Base-by-base conservation (phyloP, 2,888 invertebrate genomes). In the Pyrochroa serraticornis region DNA sequence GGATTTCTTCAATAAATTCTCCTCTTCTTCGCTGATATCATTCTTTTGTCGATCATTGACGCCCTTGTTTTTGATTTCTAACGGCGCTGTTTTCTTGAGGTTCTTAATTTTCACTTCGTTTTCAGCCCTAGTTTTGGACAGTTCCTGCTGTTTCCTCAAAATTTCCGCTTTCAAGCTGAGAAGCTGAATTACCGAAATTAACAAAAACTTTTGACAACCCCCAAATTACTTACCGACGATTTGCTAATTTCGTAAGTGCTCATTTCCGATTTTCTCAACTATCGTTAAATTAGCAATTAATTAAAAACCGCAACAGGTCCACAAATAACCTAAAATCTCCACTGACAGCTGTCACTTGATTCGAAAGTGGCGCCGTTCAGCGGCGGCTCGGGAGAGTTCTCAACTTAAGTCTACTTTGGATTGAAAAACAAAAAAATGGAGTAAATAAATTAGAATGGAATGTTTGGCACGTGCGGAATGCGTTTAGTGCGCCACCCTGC, bases 111-210 rank as follows among this genome's bases (percentile, higher is more conserved):
- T 77, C 7, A 79, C 80, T 39, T 83, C 83, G 65, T 84, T 75
- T 68, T 84, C 85, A 51, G 82, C 79, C 71, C 87, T 91, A 5
- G 86, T 86, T 72, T 87, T 85, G 54, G 83, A 81, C 1, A 92
- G 87, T 79, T 95, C 94, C 69, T 91, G 88, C 79, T 94, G 91
- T 78, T 96, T 96, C 61, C 90, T 85, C 41, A 91, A 77, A 9
- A 97, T 82, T 79, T 97, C 96, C 0, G 96, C 95, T 81, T 95
- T 95, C 58, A 97, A 81, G 71, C 90, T 91, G n/a, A 93, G 79
- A 46, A 93, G 75, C 84, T 87, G 74, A 44, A 78, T 79, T 31
- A 37, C 9, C 36, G 9, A 52, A 44, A 50, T 7, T 44, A 53
- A 35, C 44, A 13, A 43, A 49, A 41, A 22, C 10, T 7, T 22